phyloP scores from a whole-genome alignment of 2,113 vertebrate genomes.

The Tonatia bakeri region DNA sequence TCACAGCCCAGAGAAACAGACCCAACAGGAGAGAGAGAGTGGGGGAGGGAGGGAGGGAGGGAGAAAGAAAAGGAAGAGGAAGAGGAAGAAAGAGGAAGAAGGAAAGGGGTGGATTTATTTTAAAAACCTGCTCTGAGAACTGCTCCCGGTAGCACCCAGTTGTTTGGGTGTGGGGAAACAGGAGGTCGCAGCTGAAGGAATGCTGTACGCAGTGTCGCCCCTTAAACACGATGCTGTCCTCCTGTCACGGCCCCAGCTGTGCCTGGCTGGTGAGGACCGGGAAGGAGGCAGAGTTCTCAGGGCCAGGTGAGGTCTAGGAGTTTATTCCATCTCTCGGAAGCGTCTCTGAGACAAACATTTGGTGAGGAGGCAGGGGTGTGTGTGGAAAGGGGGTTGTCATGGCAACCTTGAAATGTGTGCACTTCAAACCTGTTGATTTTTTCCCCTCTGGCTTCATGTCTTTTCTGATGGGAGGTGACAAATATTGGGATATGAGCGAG shows the following conservation, averaged over 20 bases:
- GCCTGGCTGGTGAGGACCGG: not conserved
- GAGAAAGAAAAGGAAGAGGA: too few species aligned
- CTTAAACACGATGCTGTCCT: rapidly evolving
- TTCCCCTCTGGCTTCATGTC: not conserved
- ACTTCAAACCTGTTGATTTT: not conserved
- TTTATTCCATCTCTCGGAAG: not conserved
- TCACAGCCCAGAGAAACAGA: not conserved
- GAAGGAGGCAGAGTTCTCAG: not conserved
- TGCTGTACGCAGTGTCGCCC: too few species aligned
- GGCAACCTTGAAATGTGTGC: not conserved
- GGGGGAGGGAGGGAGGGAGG: too few species aligned
- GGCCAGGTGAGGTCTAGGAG: not conserved
- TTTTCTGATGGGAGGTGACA: not conserved
- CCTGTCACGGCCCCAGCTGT: not conserved
- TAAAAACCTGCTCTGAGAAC: not conserved
- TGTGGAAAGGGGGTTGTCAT: slow-evolving; percentile 6
- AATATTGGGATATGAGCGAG: not conserved
- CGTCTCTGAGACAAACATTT: not conserved
- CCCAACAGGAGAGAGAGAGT: not conserved
- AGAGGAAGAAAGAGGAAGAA: not conserved
- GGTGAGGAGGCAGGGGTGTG: not conserved
- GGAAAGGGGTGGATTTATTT: not conserved
- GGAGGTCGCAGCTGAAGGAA: not conserved
- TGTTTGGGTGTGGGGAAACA: not conserved
- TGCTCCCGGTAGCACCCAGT: not conserved